A percentile compares a stretch with the other conserved stretches of the same genome.
phyloP scores from a whole-genome alignment of 2,797 vertebrate species.

The Loris lydekkerianus region DNA sequence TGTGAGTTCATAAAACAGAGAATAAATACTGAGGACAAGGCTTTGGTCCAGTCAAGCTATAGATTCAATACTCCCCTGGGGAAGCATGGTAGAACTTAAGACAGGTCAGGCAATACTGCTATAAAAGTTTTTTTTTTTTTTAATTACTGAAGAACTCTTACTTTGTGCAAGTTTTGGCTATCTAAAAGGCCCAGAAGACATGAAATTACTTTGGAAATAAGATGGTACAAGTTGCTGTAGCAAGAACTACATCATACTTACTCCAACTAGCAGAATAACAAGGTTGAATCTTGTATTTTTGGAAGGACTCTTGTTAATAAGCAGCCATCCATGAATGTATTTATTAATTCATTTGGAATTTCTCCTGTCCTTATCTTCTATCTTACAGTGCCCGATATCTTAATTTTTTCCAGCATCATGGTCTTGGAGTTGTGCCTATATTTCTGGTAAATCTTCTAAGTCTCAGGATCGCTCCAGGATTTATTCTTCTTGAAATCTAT shows the following conservation, averaged over 20 bases:
- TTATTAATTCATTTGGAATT: constrained; percentile 40
- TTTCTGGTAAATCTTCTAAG: constrained; percentile 81
- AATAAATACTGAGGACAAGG: constrained; percentile 1
- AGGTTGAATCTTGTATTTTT: not conserved
- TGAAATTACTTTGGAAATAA: constrained; percentile 43
- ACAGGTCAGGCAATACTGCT: not conserved
- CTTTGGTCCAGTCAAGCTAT: not conserved
- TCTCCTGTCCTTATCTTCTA: constrained; percentile 58
- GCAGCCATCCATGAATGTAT: not conserved
- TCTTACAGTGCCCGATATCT: constrained; percentile 21
- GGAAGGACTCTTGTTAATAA: not conserved
- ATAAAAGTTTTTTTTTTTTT: not conserved
- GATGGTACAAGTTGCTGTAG: not conserved
- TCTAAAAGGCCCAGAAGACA: not conserved
- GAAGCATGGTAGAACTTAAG: not conserved
- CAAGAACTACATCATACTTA: not conserved
- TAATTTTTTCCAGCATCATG: constrained; percentile 53
- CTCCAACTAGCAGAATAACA: constrained; percentile 19
- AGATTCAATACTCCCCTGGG: constrained; percentile 3
- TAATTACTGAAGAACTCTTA: not conserved
- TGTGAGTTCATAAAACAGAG: not conserved
- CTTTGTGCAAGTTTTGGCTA: constrained; percentile 15
- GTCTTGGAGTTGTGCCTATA: constrained; percentile 73
- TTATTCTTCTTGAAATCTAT: constrained; percentile 80
- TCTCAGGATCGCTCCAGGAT: constrained; percentile 69